Evolutionary conservation across 2,888 invertebrate genomes (phyloP), one percentile per base, ranked within the genome.

Genomic region (Hedya salicella): DNA sequence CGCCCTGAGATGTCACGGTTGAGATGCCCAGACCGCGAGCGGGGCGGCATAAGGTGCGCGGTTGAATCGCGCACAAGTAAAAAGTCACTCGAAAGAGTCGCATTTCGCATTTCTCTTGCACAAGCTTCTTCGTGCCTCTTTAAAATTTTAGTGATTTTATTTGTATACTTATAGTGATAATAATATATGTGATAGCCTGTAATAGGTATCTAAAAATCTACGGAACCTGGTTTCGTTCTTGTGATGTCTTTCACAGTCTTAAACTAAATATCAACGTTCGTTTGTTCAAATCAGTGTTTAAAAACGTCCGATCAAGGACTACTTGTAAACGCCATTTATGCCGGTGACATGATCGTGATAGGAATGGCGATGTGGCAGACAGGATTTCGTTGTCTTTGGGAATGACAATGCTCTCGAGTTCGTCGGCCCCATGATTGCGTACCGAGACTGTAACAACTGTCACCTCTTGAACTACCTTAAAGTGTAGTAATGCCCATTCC

Each of bases 1-100:
- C 76, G 78, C 88, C 86, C 89, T 88, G 80, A 83, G 80, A 80
- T 83, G 89, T 91, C 81, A 89, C 89, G 91, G 83, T 91, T 82
- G 89, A 77, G 81, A 82, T 86, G 78, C 77, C 74, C 75, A 78
- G 78, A 81, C 76, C 76, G 75, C 76, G 77, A 75, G 49, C 30
- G 56, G 56, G 56, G 62, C 54, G 59, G 59, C 59, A 50, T 50
- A 59, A 53, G 65, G 52, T 25, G 25, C 60, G 39, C 48, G 40
- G 49, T 36, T 32, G 64, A 42, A 54, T 3, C 25, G 59, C 68
- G 65, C 69, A 64, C 57, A 68, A 65, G 57, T 70, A 67, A 64
- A 69, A 64, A 69, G 69, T 67, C 70, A 68, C 65, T 70, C 54
- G 70, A 69, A 70, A 68, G 53, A 67, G 74, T 74, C 78, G 73